phyloP scores from a whole-genome alignment of 1,140 invertebrate species.

The Ips nitidus region DNA sequence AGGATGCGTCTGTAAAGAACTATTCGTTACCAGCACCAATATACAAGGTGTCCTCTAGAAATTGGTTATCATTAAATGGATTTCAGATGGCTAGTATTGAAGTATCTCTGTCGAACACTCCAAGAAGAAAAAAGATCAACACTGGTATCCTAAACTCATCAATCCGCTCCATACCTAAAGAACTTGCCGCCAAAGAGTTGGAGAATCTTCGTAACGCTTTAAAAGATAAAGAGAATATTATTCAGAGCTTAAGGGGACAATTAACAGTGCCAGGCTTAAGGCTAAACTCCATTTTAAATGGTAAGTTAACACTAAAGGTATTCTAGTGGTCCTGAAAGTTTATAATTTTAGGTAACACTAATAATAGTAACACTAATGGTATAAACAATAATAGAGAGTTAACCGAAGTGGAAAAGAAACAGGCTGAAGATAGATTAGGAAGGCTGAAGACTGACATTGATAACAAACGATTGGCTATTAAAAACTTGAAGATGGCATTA shows the following conservation, averaged over 20 bases:
- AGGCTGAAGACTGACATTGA: constrained; percentile 70
- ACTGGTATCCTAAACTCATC: constrained; percentile 44
- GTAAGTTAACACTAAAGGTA: not conserved
- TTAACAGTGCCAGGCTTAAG: constrained; percentile 50
- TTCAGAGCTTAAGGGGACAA: constrained; percentile 65
- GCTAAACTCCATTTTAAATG: constrained; percentile 40
- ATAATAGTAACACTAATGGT: constrained; percentile 34
- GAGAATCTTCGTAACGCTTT: constrained; percentile 71
- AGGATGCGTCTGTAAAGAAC: constrained; percentile 1
- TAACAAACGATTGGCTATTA: constrained; percentile 69
- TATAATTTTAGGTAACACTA: not conserved
- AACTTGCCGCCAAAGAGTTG: constrained; percentile 56
- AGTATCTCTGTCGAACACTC: constrained; percentile 72
- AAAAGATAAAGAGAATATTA: constrained; percentile 79
- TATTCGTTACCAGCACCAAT: constrained; percentile 2
- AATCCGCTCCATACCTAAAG: constrained; percentile 57
- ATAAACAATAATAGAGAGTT: constrained; percentile 47
- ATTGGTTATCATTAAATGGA: not conserved
- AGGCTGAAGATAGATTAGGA: constrained; percentile 67
- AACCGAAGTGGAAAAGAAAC: constrained; percentile 61
- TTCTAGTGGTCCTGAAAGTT: not conserved
- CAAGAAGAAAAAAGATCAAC: constrained; percentile 58
- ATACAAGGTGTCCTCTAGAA: not conserved
- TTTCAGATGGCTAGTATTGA: constrained; percentile 83
- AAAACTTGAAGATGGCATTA: constrained; percentile 71